phyloP scores from a whole-genome alignment of 2,113 vertebrate genomes.

The Entelurus aequoreus region DNA sequence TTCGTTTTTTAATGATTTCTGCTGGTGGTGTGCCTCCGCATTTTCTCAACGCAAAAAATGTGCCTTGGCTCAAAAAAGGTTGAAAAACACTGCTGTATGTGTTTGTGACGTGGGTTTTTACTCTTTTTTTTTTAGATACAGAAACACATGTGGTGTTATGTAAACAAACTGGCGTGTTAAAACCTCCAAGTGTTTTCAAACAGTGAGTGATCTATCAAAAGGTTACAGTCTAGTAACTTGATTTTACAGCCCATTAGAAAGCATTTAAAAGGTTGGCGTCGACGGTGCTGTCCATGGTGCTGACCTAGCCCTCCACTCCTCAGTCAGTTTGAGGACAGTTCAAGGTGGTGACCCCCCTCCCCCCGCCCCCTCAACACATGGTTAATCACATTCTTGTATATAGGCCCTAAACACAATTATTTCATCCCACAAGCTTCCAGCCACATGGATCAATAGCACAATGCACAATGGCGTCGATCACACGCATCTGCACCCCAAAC shows the following conservation, averaged over 20 bases:
- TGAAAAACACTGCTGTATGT: no score
- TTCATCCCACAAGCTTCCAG: conserved; percentile 58
- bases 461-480: conserved; percentile 61
- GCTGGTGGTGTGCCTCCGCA: no score
- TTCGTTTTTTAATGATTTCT: no score
- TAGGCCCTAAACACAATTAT: conserved; percentile 55
- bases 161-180: background rate
- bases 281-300: conserved; percentile 46
- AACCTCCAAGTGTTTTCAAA: background rate
- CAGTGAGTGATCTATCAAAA: background rate
- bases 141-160: background rate
- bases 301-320: conserved; percentile 26
- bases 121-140: no score
- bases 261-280: background rate
- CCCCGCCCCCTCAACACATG: conserved; percentile 43
- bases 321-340: conserved; percentile 36
- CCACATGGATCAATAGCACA: conserved; percentile 66
- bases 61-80: no score
- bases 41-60: no score
- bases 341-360: conserved; percentile 42
- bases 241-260: conserved; percentile 8
- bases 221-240: background rate
- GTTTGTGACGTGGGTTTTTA: no score
- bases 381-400: conserved; percentile 45
- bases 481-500: conserved; percentile 31